These are phyloP conservation scores for Steatocranus sp. DNA, from an alignment of 2,797 vertebrate genomes.

Conservation along the genomic window DNA sequence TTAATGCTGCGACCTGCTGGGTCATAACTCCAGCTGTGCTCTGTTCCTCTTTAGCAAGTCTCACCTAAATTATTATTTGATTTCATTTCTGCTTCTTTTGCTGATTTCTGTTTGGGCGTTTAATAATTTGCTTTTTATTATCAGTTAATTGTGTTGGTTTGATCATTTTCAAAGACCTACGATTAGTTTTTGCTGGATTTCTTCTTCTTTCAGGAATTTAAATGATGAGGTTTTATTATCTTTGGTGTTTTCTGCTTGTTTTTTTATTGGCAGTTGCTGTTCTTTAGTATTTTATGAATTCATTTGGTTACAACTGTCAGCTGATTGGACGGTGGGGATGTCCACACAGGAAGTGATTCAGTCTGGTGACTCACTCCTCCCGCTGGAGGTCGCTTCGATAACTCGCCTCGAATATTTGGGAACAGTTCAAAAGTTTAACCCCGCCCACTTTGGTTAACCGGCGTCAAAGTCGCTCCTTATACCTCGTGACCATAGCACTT, in stretches of 20 bases:
- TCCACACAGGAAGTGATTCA: neutral
- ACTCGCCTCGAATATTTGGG: neutral
- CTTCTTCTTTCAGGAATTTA: neutral
- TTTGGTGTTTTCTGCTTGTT: neutral
- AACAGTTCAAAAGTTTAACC: neutral
- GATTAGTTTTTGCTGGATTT: neutral
- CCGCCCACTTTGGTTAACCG: neutral
- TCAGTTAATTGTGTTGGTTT: neutral
- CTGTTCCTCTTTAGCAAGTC: neutral
- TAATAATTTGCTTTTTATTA: fast-evolving
- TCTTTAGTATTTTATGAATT: fast-evolving
- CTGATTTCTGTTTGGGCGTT: neutral
- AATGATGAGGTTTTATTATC: neutral
- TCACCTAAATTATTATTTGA: neutral
- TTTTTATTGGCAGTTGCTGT: fast-evolving
- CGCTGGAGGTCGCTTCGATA: neutral
- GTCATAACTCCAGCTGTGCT: neutral
- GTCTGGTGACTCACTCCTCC: neutral
- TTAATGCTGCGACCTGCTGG: neutral
- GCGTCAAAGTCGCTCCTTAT: fast-evolving
- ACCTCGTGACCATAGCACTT: neutral
- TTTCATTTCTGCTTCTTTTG: neutral
- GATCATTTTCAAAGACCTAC: neutral
- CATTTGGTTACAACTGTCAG: neutral
- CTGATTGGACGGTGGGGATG: neutral